phyloP scores from a whole-genome alignment of 2,888 invertebrate genomes.

The Acanthosoma haemorrhoidale region DNA sequence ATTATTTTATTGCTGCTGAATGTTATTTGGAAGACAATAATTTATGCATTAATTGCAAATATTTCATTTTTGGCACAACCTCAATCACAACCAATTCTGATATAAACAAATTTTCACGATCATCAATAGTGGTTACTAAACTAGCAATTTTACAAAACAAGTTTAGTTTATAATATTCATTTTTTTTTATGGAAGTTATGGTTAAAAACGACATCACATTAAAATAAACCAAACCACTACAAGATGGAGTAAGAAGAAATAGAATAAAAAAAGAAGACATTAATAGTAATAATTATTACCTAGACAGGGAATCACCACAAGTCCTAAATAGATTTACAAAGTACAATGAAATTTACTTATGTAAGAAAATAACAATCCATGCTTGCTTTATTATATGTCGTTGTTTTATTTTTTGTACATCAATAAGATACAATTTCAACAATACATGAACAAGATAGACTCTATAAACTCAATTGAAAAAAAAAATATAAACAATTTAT shows the following conservation, averaged over 20 bases:
- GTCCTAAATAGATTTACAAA: too few relatives aligned
- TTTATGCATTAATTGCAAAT: neutral
- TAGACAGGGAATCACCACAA: too few relatives aligned
- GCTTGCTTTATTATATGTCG: neutral
- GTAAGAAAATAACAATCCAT: neutral
- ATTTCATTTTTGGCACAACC: slow-evolving; percentile 18
- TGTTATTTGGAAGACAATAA: slow-evolving; percentile 15
- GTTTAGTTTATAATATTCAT: neutral
- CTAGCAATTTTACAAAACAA: neutral
- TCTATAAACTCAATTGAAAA: neutral
- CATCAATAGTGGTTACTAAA: neutral
- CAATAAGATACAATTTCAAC: neutral
- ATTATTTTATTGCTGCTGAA: slow-evolving; percentile 4
- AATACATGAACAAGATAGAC: neutral
- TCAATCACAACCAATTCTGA: slow-evolving; percentile 15
- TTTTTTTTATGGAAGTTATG: neutral
- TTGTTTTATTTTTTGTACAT: too few relatives aligned
- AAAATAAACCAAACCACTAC: neutral
- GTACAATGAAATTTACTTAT: neutral
- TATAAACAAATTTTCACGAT: too few relatives aligned
- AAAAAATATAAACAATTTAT: neutral
- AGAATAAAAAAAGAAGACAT: too few relatives aligned
- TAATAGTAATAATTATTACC: too few relatives aligned
- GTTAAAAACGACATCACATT: neutral
- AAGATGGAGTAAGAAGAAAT: neutral